Conservation (phyloP, 2,113 vertebrate genomes). For the Ahaetulla prasina region DNA sequence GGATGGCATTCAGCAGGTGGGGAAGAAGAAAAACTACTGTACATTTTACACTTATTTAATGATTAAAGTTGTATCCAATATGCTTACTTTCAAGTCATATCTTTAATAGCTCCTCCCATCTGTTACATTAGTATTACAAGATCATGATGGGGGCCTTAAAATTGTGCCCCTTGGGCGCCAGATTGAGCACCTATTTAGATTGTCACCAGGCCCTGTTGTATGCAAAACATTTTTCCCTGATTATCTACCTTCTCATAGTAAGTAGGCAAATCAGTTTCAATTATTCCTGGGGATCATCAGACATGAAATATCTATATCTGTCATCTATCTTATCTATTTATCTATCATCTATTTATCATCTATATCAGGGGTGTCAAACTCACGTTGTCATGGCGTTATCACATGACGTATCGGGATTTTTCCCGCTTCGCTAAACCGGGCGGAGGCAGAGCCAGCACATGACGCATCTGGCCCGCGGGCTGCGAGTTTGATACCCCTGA, state of each 20-base stretch:
- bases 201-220: background rate
- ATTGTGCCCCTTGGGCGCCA: background rate
- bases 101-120: background rate
- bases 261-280: background rate
- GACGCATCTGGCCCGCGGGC: no score
- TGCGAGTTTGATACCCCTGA: no score
- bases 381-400: no score
- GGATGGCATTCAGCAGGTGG: background rate
- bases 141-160: background rate
- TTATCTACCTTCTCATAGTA: background rate
- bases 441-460: no score
- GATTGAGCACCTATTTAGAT: background rate
- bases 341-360: no score
- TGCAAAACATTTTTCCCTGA: background rate
- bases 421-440: no score
- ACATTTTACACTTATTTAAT: background rate
- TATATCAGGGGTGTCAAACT: no score
- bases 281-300: background rate
- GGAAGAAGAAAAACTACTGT: background rate
- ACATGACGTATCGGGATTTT: no score
- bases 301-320: background rate
- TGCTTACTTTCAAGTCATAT: background rate
- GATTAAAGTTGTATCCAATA: background rate
- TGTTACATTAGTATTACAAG: background rate
- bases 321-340: no score